Conservation (phyloP, 1,140 invertebrate species). For the Limonius californicus region DNA sequence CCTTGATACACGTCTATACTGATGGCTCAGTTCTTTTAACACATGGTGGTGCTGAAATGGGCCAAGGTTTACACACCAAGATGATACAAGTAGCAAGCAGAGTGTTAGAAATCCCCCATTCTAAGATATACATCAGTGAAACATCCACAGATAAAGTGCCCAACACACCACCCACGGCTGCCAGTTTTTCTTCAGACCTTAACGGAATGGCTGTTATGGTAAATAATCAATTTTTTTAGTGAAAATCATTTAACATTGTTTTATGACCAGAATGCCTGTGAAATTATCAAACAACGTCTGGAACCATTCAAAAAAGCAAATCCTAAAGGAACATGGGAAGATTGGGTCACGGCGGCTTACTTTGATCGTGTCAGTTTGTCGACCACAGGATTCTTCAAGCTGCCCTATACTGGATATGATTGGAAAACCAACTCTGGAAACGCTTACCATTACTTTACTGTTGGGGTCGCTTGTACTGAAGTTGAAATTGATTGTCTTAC, state of each 20-base stretch:
- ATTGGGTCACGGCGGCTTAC: slow-evolving; percentile 82
- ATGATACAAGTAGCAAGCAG: slow-evolving; percentile 86
- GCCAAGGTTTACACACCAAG: slow-evolving; percentile 93
- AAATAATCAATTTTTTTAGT: slow-evolving; percentile 24
- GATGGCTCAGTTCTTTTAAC: slow-evolving; percentile 89
- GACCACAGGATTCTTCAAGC: slow-evolving; percentile 80
- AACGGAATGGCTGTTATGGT: slow-evolving; percentile 92
- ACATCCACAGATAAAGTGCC: slow-evolving; percentile 91
- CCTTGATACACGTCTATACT: slow-evolving; percentile 81
- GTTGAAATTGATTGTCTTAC: slow-evolving; percentile 88
- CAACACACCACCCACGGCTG: slow-evolving; percentile 89
- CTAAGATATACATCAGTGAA: slow-evolving; percentile 83
- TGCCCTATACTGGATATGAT: slow-evolving; percentile 73
- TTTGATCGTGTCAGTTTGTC: slow-evolving; percentile 76
- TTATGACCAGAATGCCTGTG: slow-evolving; percentile 69
- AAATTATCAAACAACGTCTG: slow-evolving; percentile 70
- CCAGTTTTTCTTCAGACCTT: slow-evolving; percentile 85
- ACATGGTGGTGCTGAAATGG: slow-evolving; percentile 94
- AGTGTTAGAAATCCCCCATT: slow-evolving; percentile 66
- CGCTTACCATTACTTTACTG: slow-evolving; percentile 78
- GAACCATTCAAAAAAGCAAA: slow-evolving; percentile 72
- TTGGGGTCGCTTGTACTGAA: slow-evolving; percentile 74
- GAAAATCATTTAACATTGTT: background rate
- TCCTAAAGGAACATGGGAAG: slow-evolving; percentile 80
- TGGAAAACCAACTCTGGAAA: slow-evolving; percentile 66